phyloP scores from a whole-genome alignment of 1,140 invertebrate genomes.

The Drosophila simulans region DNA sequence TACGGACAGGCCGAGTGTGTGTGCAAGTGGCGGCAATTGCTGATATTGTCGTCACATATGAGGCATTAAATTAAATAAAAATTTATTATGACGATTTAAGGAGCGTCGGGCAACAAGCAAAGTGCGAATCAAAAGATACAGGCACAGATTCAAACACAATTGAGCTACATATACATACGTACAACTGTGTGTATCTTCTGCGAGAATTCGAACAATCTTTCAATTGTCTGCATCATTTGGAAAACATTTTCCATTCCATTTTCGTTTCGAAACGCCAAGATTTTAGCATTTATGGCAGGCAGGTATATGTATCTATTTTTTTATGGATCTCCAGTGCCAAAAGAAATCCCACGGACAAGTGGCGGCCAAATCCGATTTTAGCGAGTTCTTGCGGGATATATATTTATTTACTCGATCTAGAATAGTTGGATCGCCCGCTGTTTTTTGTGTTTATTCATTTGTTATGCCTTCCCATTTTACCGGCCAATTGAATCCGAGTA shows the following conservation, averaged over 20 bases:
- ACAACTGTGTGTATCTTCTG: constrained; percentile 18
- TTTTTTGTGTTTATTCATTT: constrained; percentile 12
- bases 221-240: constrained; percentile 55
- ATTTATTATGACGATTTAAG: constrained; percentile 82
- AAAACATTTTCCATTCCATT: constrained; percentile 15
- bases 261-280: constrained; percentile 21
- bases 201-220: constrained; percentile 45
- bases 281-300: constrained; percentile 26
- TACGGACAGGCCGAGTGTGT: constrained; percentile 62
- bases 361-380: constrained; percentile 31
- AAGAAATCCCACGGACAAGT: background rate
- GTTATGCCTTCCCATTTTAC: constrained; percentile 1
- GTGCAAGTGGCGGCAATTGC: constrained; percentile 71
- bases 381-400: constrained; percentile 32
- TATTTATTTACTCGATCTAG: constrained; percentile 49
- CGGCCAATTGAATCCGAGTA: constrained; percentile 18
- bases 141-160: constrained; percentile 57
- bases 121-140: constrained; percentile 65
- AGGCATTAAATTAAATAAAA: constrained; percentile 81
- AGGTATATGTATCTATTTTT: background rate
- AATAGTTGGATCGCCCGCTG: background rate
- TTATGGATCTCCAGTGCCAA: constrained; percentile 13
- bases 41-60: constrained; percentile 66
- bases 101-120: constrained; percentile 48
- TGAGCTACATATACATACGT: constrained; percentile 58